Evolutionary conservation across 2,113 vertebrate species (phyloP).

Genomic region (Ctenodactylus gundi): DNA sequence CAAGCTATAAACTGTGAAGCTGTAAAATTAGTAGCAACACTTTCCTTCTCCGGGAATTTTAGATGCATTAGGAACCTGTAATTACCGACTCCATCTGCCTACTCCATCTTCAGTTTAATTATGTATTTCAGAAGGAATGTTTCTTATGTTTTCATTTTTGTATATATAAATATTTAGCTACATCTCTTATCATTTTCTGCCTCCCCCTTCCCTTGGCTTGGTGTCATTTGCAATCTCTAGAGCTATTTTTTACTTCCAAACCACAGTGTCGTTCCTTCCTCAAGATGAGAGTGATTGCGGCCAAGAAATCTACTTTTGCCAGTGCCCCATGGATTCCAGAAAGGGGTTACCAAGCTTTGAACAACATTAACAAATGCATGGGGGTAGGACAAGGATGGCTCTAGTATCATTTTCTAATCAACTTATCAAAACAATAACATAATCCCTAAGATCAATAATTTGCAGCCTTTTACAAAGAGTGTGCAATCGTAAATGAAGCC

Average conservation of each 20-base stretch:
- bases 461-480: neutral
- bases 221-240: constrained; percentile 63
- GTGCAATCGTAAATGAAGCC: neutral
- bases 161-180: constrained; percentile 75
- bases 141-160: constrained; percentile 72
- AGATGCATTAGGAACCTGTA: constrained; percentile 75
- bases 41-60: constrained; percentile 69
- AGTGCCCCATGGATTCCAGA: neutral
- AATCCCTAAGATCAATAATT: neutral
- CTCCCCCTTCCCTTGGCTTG: constrained; percentile 43
- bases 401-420: neutral
- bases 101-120: constrained; percentile 71
- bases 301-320: constrained; percentile 8
- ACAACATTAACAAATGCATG: neutral
- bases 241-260: constrained; percentile 71
- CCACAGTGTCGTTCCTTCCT: constrained; percentile 32
- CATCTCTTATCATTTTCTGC: constrained; percentile 69
- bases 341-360: neutral
- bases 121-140: constrained; percentile 68
- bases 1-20: constrained; percentile 70
- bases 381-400: too few species aligned
- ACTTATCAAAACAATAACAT: neutral
- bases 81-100: constrained; percentile 76
- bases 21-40: constrained; percentile 71
- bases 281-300: constrained; percentile 2